These are phyloP conservation scores for Thalassarche chlororhynchos DNA, from an alignment of 2,113 vertebrate genomes.

Conservation along the genomic window DNA sequence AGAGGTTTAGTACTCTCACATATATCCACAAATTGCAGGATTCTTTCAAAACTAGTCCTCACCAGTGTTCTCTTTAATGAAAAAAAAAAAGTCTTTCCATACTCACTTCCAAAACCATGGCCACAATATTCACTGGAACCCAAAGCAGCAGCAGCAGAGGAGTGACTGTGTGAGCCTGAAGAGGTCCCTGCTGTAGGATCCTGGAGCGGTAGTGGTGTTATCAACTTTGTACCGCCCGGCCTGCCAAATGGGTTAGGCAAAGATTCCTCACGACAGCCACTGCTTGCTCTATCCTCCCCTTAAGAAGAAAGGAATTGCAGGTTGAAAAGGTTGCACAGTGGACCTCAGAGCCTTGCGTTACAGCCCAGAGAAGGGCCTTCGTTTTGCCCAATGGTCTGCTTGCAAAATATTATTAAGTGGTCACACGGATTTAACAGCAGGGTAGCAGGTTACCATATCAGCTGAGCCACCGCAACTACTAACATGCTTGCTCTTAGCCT, in stretches of 20 bases:
- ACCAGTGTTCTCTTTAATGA: not conserved
- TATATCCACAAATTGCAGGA: not conserved
- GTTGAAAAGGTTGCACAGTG: not conserved
- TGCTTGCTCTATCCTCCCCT: not conserved
- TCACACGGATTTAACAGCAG: not conserved
- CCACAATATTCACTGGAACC: conserved; percentile 52
- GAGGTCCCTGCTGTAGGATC: not conserved
- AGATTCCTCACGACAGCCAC: not conserved
- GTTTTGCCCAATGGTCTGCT: not conserved
- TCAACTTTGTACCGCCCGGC: conserved; percentile 55
- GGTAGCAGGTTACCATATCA: not conserved
- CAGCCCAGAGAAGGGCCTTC: not conserved
- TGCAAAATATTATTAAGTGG: not conserved
- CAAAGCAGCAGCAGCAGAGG: conserved; percentile 13
- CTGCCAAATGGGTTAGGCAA: conserved; percentile 40
- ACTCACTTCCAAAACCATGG: conserved; percentile 75
- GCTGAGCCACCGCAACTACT: not conserved
- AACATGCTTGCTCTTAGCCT: not conserved
- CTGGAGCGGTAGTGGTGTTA: not conserved
- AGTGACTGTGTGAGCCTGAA: not conserved
- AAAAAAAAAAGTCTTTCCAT: not conserved
- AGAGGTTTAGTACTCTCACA: not conserved
- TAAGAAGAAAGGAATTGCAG: not conserved
- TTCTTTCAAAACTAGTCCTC: not conserved
- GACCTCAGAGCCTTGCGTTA: not conserved